Conservation (phyloP, 2,888 invertebrate species). For the Andrena flavipes region DNA sequence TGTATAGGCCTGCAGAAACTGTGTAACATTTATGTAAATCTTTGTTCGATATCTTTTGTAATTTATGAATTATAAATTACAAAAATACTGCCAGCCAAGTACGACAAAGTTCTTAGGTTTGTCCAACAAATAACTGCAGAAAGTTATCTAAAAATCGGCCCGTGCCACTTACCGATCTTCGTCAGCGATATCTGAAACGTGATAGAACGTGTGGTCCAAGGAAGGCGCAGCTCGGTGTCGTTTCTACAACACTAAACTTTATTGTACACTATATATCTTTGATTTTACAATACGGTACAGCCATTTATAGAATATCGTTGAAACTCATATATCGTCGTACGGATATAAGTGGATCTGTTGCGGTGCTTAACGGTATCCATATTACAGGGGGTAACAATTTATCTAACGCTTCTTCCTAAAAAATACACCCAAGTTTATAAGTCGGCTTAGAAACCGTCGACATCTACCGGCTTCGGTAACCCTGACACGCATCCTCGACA, state of each 20-base stretch:
- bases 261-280: constrained; percentile 80
- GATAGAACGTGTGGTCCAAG: not conserved
- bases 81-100: too few species aligned
- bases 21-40: too few species aligned
- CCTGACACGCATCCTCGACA: constrained; percentile 14
- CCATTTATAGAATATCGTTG: constrained; percentile 82
- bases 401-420: constrained; percentile 77
- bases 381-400: constrained; percentile 78
- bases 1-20: too few species aligned
- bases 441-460: constrained; percentile 57
- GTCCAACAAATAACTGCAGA: too few species aligned
- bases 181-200: too few species aligned
- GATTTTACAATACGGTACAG: constrained; percentile 83
- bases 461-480: constrained; percentile 51
- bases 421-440: constrained; percentile 80
- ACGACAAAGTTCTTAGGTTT: too few species aligned
- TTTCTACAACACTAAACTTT: constrained; percentile 79
- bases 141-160: too few species aligned
- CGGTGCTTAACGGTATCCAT: constrained; percentile 67
- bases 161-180: too few species aligned
- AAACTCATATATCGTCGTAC: constrained; percentile 76
- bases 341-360: constrained; percentile 73
- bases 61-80: too few species aligned
- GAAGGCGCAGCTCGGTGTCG: constrained; percentile 6
- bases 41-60: too few species aligned